Percentiles rank a stretch among this genome's conserved stretches.
These are phyloP conservation scores for Hystrix cristata DNA, from an alignment of 2,113 vertebrate species.

Conservation along the genomic window DNA sequence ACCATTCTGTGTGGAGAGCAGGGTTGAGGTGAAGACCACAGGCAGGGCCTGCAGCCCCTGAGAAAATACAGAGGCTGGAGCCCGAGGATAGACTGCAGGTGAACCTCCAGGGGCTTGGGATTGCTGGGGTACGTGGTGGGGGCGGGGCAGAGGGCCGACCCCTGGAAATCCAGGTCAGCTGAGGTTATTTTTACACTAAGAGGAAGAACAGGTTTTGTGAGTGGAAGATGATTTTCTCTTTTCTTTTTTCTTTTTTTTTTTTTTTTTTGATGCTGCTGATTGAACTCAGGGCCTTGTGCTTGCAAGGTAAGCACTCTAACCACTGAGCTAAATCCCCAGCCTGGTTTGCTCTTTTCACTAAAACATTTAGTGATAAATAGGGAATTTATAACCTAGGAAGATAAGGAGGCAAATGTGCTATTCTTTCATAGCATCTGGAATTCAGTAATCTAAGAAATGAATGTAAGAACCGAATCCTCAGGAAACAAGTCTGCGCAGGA, in stretches of 20 bases:
- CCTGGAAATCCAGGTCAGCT: background rate
- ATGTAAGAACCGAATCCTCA: constrained; percentile 6
- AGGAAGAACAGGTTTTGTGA: background rate
- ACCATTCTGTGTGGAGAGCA: background rate
- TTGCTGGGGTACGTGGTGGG: background rate
- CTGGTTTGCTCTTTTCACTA: background rate
- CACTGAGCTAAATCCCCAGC: too few relatives aligned
- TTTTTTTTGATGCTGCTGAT: too few relatives aligned
- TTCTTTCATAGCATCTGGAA: constrained; percentile 52
- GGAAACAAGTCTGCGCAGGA: constrained; percentile 47
- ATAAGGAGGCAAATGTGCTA: constrained; percentile 24
- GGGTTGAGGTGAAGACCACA: background rate
- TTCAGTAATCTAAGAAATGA: constrained; percentile 60
- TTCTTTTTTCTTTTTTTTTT: background rate
- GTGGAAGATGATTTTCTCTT: background rate
- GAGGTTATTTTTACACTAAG: background rate
- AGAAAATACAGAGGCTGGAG: background rate
- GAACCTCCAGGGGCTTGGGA: background rate
- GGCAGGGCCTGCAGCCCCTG: background rate
- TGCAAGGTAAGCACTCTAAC: too few relatives aligned
- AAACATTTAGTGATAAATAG: constrained; percentile 8
- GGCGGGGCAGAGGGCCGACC: background rate
- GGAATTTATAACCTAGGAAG: constrained; percentile 24
- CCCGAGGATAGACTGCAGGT: background rate
- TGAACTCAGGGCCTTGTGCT: too few relatives aligned